phyloP scores from a whole-genome alignment of 2,888 invertebrate species.

The Abrostola tripartita region DNA sequence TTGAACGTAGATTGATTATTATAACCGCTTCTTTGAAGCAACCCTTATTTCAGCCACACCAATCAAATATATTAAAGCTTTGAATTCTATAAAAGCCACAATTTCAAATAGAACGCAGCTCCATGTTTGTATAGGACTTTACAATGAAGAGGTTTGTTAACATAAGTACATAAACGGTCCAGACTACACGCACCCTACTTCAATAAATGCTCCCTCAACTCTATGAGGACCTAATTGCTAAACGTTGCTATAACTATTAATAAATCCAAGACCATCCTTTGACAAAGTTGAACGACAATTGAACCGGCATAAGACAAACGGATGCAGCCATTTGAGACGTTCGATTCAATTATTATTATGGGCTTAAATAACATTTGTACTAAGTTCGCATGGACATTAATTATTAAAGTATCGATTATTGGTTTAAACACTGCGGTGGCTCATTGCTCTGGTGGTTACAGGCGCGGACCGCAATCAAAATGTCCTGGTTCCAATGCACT shows the following conservation, averaged over 20 bases:
- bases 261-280: slow-evolving; percentile 57
- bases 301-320: slow-evolving; percentile 73
- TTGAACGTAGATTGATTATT: neutral
- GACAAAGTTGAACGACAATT: slow-evolving; percentile 68
- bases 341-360: slow-evolving; percentile 76
- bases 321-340: slow-evolving; percentile 82
- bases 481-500: no score
- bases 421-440: neutral
- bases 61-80: slow-evolving; percentile 11
- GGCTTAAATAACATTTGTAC: slow-evolving; percentile 47
- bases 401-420: slow-evolving; percentile 38
- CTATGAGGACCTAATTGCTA: slow-evolving; percentile 54
- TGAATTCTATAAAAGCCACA: slow-evolving; percentile 23
- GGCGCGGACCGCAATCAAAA: neutral
- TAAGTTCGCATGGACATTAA: slow-evolving; percentile 5
- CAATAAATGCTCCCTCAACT: slow-evolving; percentile 45
- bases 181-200: slow-evolving; percentile 36
- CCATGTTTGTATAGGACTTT: slow-evolving; percentile 43
- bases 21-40: slow-evolving; percentile 8
- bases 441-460: neutral
- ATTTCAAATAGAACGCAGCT: slow-evolving; percentile 28
- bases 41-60: slow-evolving; percentile 12
- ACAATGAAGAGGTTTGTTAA: slow-evolving; percentile 47
- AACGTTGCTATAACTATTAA: slow-evolving; percentile 54
- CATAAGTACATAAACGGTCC: slow-evolving; percentile 35